Percentiles rank a stretch among this genome's conserved stretches.
Evolutionary conservation across 2,797 vertebrate species (phyloP).

Genomic region (Mastacembelus armatus): DNA sequence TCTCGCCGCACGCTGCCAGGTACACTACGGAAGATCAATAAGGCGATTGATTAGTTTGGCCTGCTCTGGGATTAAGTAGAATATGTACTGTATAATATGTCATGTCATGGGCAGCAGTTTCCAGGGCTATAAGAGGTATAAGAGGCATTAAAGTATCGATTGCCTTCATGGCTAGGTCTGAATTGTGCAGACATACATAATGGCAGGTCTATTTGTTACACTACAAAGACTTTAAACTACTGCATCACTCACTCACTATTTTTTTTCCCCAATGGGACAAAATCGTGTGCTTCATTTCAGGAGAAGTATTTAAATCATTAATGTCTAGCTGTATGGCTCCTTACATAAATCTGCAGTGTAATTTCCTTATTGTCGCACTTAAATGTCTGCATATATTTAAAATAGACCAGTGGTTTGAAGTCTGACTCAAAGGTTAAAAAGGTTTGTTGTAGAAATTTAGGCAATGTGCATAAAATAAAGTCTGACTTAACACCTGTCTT

Average conservation of each 20-base stretch:
- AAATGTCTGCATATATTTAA: too few relatives aligned
- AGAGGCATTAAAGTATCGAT: neutral
- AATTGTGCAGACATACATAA: neutral
- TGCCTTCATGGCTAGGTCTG: neutral
- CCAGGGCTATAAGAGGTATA: slow-evolving; percentile 27
- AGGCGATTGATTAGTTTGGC: slow-evolving; percentile 48
- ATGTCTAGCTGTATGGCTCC: too few relatives aligned
- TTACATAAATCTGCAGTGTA: too few relatives aligned
- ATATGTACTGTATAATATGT: slow-evolving; percentile 26
- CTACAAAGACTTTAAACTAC: neutral
- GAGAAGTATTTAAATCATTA: too few relatives aligned
- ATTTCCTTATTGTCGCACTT: neutral
- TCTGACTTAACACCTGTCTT: neutral
- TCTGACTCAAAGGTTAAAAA: neutral
- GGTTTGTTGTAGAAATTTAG: too few relatives aligned
- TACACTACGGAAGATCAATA: slow-evolving; percentile 88
- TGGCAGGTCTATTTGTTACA: neutral
- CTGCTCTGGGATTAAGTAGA: slow-evolving; percentile 20
- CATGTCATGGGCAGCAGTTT: slow-evolving; percentile 13
- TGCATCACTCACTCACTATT: neutral
- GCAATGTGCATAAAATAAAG: neutral
- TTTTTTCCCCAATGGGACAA: too few relatives aligned
- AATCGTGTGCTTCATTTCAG: too few relatives aligned
- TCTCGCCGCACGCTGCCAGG: slow-evolving; percentile 97
- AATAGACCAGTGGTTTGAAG: too few relatives aligned